These are phyloP conservation scores for Thunnus maccoyii DNA, from an alignment of 2,113 vertebrate species.

Conservation along the genomic window DNA sequence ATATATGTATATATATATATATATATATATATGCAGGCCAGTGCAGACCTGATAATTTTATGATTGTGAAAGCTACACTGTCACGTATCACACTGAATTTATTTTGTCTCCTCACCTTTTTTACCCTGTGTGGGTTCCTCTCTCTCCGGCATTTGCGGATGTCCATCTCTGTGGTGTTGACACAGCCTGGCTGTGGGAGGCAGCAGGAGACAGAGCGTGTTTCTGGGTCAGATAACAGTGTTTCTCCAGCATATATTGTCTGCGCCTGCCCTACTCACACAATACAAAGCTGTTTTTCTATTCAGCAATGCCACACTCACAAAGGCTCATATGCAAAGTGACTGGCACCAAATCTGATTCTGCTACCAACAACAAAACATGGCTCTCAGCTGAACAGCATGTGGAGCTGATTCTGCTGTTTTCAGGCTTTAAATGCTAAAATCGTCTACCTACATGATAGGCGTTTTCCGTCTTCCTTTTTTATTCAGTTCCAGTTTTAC, in stretches of 20 bases:
- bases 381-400: constrained; percentile 11
- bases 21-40: no score
- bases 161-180: constrained; percentile 99
- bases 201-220: constrained; percentile 45
- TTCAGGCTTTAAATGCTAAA: constrained; percentile 20
- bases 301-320: constrained; percentile 23
- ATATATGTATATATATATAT: no score
- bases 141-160: constrained; percentile 96
- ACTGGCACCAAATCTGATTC: constrained; percentile 55
- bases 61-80: background rate
- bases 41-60: background rate
- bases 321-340: constrained; percentile 45
- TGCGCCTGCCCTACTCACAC: constrained; percentile 32
- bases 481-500: constrained; percentile 2
- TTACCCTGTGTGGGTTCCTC: constrained; percentile 96
- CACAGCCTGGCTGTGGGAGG: constrained; percentile 92
- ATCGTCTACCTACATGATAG: background rate
- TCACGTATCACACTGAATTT: background rate
- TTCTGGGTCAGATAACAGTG: constrained; percentile 59
- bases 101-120: constrained; percentile 87
- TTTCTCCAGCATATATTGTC: constrained; percentile 39
- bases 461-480: background rate
- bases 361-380: constrained; percentile 28
- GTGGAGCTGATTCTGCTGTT: constrained; percentile 25
- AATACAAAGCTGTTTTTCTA: constrained; percentile 33